These are phyloP conservation scores for Dicycla oo DNA, from an alignment of 2,888 invertebrate genomes.

Conservation along the genomic window DNA sequence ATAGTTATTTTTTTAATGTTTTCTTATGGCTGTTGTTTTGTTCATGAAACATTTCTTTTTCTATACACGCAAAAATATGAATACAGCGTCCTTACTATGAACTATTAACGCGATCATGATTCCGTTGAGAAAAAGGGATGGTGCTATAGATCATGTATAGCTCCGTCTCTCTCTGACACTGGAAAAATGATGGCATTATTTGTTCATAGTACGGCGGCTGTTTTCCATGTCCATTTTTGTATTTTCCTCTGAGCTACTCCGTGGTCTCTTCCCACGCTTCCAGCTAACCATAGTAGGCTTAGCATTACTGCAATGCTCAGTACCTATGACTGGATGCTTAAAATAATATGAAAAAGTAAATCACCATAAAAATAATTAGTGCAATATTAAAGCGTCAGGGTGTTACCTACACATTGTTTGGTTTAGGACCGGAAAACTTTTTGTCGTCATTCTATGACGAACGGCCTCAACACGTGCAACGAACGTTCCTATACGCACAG, in stretches of 20 bases:
- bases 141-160: no score
- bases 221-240: neutral
- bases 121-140: no score
- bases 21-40: neutral
- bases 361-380: constrained; percentile 6
- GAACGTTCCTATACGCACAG: constrained; percentile 73
- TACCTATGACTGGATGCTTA: neutral
- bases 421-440: constrained; percentile 71
- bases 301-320: neutral
- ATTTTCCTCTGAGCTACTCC: neutral
- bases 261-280: neutral
- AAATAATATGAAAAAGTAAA: neutral
- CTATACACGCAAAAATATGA: neutral
- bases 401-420: constrained; percentile 48
- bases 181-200: no score
- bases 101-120: no score
- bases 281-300: neutral
- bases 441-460: constrained; percentile 67
- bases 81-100: no score
- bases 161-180: no score
- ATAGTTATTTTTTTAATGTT: neutral
- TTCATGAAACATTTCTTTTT: neutral
- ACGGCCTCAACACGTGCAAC: constrained; percentile 75
- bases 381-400: constrained; percentile 35
- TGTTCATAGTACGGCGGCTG: no score